phyloP scores from a whole-genome alignment of 2,797 vertebrate genomes.

The Tangara arthus region DNA sequence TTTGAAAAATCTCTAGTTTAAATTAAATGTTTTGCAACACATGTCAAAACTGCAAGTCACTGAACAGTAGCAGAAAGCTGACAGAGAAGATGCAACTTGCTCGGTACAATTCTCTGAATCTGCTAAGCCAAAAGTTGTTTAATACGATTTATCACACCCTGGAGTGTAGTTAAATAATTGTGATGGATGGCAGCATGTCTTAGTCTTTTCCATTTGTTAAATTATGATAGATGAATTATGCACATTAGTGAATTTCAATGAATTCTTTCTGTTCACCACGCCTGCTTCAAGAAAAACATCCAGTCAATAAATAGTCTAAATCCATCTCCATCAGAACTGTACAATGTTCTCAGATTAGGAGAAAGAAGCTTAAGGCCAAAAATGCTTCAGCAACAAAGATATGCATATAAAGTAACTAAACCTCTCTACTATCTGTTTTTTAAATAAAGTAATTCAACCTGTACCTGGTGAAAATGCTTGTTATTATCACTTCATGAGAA shows the following conservation, averaged over 20 bases:
- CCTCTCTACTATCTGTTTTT: not conserved
- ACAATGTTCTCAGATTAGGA: constrained; percentile 78
- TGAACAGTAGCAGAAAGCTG: constrained; percentile 31
- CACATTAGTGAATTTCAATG: constrained; percentile 73
- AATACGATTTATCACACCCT: constrained; percentile 80
- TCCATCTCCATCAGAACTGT: constrained; percentile 77
- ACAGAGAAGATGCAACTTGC: constrained; percentile 28
- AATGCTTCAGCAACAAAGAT: constrained; percentile 56
- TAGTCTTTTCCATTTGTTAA: constrained; percentile 80
- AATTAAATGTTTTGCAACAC: constrained; percentile 40
- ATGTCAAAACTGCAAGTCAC: constrained; percentile 46
- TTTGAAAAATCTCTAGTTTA: constrained; percentile 20
- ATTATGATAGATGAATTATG: constrained; percentile 86
- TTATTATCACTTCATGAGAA: not conserved
- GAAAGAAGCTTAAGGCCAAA: constrained; percentile 68
- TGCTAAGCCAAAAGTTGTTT: constrained; percentile 67
- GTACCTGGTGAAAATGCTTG: not conserved
- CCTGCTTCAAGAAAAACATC: constrained; percentile 76
- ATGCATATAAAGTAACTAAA: not conserved
- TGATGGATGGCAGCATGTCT: constrained; percentile 83
- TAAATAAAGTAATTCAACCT: not conserved
- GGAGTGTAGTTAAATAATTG: constrained; percentile 78
- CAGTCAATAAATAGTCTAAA: constrained; percentile 78
- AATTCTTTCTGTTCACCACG: constrained; percentile 70
- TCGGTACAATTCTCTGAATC: constrained; percentile 46